phyloP scores from a whole-genome alignment of 2,797 vertebrate genomes.

The Parauchenoglanis punctatus region DNA sequence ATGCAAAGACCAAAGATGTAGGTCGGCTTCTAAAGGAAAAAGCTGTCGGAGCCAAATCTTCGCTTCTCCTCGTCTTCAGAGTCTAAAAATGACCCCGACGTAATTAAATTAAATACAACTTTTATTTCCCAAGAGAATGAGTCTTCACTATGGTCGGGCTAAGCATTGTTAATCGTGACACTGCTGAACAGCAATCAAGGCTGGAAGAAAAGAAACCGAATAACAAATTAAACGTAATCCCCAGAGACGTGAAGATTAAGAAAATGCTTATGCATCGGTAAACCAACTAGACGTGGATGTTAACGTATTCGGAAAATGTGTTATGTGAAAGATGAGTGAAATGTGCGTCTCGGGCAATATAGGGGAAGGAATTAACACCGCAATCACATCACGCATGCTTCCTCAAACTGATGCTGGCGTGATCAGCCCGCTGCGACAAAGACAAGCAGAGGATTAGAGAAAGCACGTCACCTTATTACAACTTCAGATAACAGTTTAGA shows the following conservation, averaged over 20 bases:
- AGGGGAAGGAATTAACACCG: not conserved
- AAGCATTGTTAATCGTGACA: not conserved
- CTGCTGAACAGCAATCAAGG: conserved; percentile 8
- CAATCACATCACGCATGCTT: not conserved
- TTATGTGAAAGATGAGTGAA: not conserved
- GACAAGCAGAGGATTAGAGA: not conserved
- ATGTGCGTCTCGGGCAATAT: not conserved
- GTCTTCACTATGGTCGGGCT: not conserved
- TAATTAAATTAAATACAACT: conserved; percentile 3
- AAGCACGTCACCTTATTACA: not conserved
- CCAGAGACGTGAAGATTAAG: not conserved
- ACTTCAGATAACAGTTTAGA: not conserved
- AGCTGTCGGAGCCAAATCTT: not conserved
- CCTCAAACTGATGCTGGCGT: not conserved
- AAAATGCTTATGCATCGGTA: not conserved
- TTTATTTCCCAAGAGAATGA: not conserved
- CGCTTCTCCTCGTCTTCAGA: not conserved
- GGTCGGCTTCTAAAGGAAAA: not conserved
- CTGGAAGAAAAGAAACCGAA: not conserved
- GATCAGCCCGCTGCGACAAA: not conserved
- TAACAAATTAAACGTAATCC: not conserved
- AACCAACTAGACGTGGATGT: not conserved
- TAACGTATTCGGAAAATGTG: too few relatives aligned
- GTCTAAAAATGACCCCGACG: not conserved
- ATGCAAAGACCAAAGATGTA: conserved; percentile 26